Evolutionary conservation across 2,797 vertebrate species (phyloP), one percentile per base, ranked within the genome.

Genomic region (Anolis apletophallus): DNA sequence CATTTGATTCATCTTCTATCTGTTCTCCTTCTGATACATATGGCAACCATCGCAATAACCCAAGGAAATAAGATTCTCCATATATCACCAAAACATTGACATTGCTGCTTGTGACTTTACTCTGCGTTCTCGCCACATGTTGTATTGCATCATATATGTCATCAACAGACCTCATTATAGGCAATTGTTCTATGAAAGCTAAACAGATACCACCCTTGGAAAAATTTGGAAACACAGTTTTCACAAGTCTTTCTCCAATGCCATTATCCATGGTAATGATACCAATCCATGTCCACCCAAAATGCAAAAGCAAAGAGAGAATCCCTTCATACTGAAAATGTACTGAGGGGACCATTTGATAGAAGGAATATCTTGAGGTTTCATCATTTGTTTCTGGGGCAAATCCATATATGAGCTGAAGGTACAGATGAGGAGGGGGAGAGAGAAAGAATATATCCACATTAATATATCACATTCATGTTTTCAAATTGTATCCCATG

Each of bases 281-380:
- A 11, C 78, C 85, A 81, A 86, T 74, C 85, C 85, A 86, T 0
- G 32, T 55, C 85, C 85, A 86, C 16, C 6, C 11, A 1, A 86
- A 86, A 74, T 86, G 78, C 21, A 74, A 57, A 74, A 81, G 46
- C 50, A 86, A 80, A 26, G 69, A 80, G 0, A 86, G 14, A 12
- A 67, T 29, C 17, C 78, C 85, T 17, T 11, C 32, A 36, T 64
- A 36, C 16, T 80, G 85, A 36, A 73, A 10, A 16, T 17, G 7
- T 71, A 72, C 76, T 7, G 59, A 29, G 7, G 84, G 34, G 52
- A 46, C 68, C 76, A 85, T 72, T 36, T 79, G 76, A 8, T 80
- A 72, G 19, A 85, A 50, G 7, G 55, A 69, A 61, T 59, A 13
- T 5, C 67, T 75, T 50, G 67, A 36, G 8, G 36, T 6, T 72